Base-by-base conservation (phyloP, 2,113 vertebrate genomes). In the Brachyhypopomus gauderio region DNA sequence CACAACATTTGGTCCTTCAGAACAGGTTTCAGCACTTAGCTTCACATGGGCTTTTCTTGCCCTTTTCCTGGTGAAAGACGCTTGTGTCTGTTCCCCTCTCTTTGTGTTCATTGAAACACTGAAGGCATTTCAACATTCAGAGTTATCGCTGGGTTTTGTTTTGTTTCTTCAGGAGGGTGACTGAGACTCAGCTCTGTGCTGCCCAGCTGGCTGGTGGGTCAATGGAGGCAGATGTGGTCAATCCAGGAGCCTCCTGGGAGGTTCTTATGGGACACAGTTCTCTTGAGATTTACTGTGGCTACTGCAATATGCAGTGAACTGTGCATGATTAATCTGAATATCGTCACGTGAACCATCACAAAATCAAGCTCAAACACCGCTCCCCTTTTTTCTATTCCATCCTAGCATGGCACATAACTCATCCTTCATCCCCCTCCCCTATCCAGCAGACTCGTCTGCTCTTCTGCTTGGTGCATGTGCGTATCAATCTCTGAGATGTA, bases 401-500 rank as follows among this genome's bases (percentile, higher is more conserved):
- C 30, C 38, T 22, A 56, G 38, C 16, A 66, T 48, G 20, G 38
- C n/a, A 58, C 14, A 52, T 76, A 23, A 56, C 64, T 66, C 25
- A 59, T 25, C 23, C n/a, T 58, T 41, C 45, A 52, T 52, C 45
- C 45, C 8, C 12, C 12, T 52, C 45, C 45, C 45, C 45, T 14
- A 14, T 60, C 52, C 52, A 45, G 7, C 7, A 48, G 64, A 72
- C 52, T 27, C 36, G 64, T 83, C 77, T 80, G 62, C 79, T 66
- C 56, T 83, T 85, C 85, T 76, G 88, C 89, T 87, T 83, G 56
- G 82, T 79, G 87, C 84, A 88, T 23, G 75, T 78, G 82, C 86
- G 80, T 72, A 87, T 91, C 90, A 77, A 78, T 91, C 87, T 79
- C 27, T 34, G 45, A 88, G 86, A 91, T 88, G 77, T 79, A 88